Percentiles rank a stretch among this genome's conserved stretches.
Conservation (phyloP, 2,797 vertebrate species). For the Micromesistius poutassou region DNA sequence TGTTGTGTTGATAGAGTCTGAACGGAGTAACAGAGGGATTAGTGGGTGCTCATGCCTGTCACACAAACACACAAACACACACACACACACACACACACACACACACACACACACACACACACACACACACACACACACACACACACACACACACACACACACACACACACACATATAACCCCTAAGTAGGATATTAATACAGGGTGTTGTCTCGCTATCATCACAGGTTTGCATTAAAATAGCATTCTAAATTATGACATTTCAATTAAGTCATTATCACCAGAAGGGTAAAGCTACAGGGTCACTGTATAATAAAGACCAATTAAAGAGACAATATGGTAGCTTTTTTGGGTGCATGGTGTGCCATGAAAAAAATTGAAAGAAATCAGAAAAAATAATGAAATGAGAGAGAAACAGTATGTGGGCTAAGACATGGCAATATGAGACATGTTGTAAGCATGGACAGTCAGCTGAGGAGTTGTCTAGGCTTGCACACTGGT, state of each 20-base stretch:
- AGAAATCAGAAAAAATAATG: too few relatives aligned
- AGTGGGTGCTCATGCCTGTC: conserved; percentile 34
- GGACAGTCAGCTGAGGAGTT: conserved; percentile 1
- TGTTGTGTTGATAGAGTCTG: conserved; percentile 63
- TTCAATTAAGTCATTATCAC: conserved; percentile 26
- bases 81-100: neutral
- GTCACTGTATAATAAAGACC: neutral
- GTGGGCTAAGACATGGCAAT: neutral
- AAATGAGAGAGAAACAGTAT: neutral
- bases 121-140: neutral
- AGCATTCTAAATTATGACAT: conserved; percentile 19
- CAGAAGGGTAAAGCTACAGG: neutral
- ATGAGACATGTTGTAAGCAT: neutral
- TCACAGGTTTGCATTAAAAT: conserved; percentile 13
- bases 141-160: neutral
- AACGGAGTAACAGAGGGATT: conserved; percentile 53
- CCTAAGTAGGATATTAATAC: neutral
- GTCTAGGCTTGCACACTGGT: conserved; percentile 1
- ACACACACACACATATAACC: neutral
- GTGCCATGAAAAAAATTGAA: too few relatives aligned
- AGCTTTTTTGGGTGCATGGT: neutral
- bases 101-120: neutral
- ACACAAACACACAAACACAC: neutral
- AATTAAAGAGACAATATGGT: conserved; percentile 7
- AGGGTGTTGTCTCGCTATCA: conserved; percentile 26